Base-by-base conservation (phyloP, 1,140 invertebrate genomes). In the Cotesia glomerata region DNA sequence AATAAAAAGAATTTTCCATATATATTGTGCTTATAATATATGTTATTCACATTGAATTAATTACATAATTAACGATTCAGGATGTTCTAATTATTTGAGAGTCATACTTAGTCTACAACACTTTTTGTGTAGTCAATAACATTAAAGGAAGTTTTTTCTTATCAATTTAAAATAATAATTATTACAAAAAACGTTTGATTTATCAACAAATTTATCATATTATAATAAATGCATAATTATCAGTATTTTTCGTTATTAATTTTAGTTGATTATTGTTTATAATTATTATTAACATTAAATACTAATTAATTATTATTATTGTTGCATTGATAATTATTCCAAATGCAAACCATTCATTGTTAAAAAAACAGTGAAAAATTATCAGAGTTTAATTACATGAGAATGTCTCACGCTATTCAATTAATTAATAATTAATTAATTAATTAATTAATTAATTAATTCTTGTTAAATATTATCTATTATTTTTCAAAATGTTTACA, bases 11-110 rank as follows among this genome's bases (percentile, higher is more conserved):
- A 72, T 70, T 78, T 77, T 75, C 74, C 2, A 49, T 49, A 1
- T 49, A 76, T 78, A 77, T 79, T 83, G 77, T 76, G 78, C 78
- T 82, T 81, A 45, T 45, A 9, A 80, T 78, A 82, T 73, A 78
- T 82, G 79, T 78, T 80, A 85, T 86, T 83, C 83, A 82, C 80
- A 85, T 85, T 74, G 76, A 81, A 83, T 82, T 84, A 81, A 81
- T 9, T 82, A 86, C 79, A 83, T 80, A 79, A 77, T 82, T 72
- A 81, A 83, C 78, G 79, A 79, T 81, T 72, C 75, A 54, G 39
- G 16, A 65, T 51, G 45, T 14, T 64, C 11, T 64, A 14, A 36
- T n/a, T 39, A 16, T 61, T 61, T 26, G 4, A 13, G 3, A n/a
- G 4, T 26, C 36, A 36, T 11, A 4, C 36, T 11, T 13, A 35